Evolutionary conservation across 2,888 invertebrate genomes (phyloP).

Genomic region (Lucinisca nassula): DNA sequence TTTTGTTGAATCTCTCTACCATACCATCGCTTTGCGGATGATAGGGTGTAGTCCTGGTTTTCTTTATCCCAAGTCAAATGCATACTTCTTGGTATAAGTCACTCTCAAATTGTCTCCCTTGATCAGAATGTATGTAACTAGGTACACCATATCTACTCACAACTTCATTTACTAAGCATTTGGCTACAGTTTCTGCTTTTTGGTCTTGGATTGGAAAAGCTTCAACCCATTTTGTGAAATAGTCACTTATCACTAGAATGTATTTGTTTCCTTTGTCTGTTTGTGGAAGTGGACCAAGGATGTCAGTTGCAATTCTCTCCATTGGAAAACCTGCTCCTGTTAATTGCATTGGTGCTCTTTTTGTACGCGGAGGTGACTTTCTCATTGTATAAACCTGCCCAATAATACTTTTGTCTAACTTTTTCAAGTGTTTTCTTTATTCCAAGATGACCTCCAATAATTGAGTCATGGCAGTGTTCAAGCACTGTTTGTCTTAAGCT

Average conservation of each 20-base stretch:
- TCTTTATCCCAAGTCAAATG: background rate
- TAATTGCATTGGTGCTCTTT: background rate
- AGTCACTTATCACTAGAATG: background rate
- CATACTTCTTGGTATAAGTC: background rate
- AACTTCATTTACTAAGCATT: no score
- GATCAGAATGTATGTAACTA: no score
- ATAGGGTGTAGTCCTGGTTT: background rate
- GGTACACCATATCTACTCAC: no score
- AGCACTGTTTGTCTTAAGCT: no score
- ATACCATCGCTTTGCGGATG: slow-evolving; percentile 2
- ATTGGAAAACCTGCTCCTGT: background rate
- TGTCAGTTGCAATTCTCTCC: background rate
- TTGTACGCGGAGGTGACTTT: background rate
- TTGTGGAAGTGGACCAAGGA: background rate
- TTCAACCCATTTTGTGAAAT: background rate
- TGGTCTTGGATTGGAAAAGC: background rate
- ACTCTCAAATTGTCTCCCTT: no score
- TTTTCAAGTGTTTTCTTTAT: no score
- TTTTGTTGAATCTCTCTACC: background rate
- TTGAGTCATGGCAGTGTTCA: no score
- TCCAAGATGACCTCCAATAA: no score
- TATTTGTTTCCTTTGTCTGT: background rate
- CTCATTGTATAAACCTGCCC: no score
- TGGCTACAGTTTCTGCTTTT: background rate
- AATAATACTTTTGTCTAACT: no score